Conservation (phyloP, 2,888 invertebrate genomes). For the Amblyteles armatorius region DNA sequence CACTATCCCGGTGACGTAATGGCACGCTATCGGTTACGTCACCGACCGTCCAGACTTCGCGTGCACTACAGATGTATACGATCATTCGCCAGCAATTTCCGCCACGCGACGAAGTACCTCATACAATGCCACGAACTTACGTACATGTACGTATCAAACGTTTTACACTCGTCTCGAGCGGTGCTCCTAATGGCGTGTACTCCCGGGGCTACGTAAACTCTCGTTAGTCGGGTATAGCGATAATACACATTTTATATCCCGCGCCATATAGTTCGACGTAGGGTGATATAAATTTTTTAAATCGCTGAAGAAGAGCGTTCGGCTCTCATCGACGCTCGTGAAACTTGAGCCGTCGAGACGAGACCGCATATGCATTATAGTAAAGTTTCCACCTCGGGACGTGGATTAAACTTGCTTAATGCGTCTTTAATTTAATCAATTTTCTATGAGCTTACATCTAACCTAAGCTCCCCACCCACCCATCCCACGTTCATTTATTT, state of each 20-base stretch:
- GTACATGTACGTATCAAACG: background rate
- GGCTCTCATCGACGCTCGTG: conserved; percentile 24
- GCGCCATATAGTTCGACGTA: conserved; percentile 29
- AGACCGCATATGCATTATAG: conserved; percentile 3
- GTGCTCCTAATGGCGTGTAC: conserved; percentile 49
- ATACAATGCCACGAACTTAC: conserved; percentile 14
- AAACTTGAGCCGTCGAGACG: conserved; percentile 24
- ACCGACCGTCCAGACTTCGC: conserved; percentile 62
- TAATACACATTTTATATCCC: conserved; percentile 47
- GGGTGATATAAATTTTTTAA: conserved; percentile 48
- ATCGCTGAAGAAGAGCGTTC: background rate
- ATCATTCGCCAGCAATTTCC: conserved; percentile 64
- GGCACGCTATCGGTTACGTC: conserved; percentile 66
- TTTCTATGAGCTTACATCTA: no score
- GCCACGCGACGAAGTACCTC: conserved; percentile 65
- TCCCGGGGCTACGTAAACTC: conserved; percentile 34
- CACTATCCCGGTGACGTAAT: conserved; percentile 64
- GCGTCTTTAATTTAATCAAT: background rate
- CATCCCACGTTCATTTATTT: background rate
- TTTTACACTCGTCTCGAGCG: background rate
- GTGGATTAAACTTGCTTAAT: background rate
- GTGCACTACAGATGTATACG: conserved; percentile 60
- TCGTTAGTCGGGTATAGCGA: conserved; percentile 57
- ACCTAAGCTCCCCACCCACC: no score
- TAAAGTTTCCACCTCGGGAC: background rate